phyloP scores from a whole-genome alignment of 2,797 vertebrate genomes.

The Microctenopoma stevenorrisi region DNA sequence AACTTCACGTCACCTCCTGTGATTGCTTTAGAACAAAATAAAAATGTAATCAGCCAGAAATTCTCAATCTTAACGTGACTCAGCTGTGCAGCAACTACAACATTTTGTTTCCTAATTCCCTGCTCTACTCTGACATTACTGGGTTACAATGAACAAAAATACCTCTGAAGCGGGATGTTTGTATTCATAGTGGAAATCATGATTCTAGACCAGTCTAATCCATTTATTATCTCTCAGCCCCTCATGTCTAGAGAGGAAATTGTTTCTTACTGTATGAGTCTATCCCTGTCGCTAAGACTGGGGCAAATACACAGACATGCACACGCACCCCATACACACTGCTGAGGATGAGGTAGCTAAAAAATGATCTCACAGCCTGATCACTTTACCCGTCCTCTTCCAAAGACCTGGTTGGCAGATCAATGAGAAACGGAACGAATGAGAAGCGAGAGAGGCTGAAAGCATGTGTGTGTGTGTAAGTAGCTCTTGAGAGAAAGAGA shows the following conservation, averaged over 20 bases:
- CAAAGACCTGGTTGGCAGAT: conserved; percentile 60
- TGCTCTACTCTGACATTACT: conserved; percentile 1
- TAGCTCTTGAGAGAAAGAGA: conserved; percentile 9
- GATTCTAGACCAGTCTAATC: conserved; percentile 70
- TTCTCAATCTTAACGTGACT: conserved; percentile 43
- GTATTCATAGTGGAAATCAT: conserved; percentile 65
- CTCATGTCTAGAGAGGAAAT: conserved; percentile 75
- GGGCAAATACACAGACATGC: conserved; percentile 38
- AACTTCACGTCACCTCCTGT: conserved; percentile 48
- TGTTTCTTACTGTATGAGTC: conserved; percentile 65
- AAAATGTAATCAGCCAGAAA: conserved; percentile 15
- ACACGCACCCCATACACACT: conserved; percentile 45
- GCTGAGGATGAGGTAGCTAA: conserved; percentile 62
- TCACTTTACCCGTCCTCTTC: conserved; percentile 72
- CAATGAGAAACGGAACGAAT: conserved; percentile 81
- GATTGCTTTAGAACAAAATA: conserved; percentile 51
- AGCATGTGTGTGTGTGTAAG: conserved; percentile 7
- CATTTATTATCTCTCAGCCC: conserved; percentile 54
- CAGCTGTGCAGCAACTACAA: conserved; percentile 30
- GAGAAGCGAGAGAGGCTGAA: conserved; percentile 37
- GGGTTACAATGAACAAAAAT: conserved; percentile 7
- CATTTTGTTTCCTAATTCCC: conserved; percentile 18
- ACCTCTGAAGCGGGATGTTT: conserved; percentile 38
- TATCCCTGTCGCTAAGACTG: conserved; percentile 37
- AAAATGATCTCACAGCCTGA: conserved; percentile 79